Base-by-base conservation (phyloP, 92 coral and sea anemone genomes). In the Anthopleura xanthogrammica region DNA sequence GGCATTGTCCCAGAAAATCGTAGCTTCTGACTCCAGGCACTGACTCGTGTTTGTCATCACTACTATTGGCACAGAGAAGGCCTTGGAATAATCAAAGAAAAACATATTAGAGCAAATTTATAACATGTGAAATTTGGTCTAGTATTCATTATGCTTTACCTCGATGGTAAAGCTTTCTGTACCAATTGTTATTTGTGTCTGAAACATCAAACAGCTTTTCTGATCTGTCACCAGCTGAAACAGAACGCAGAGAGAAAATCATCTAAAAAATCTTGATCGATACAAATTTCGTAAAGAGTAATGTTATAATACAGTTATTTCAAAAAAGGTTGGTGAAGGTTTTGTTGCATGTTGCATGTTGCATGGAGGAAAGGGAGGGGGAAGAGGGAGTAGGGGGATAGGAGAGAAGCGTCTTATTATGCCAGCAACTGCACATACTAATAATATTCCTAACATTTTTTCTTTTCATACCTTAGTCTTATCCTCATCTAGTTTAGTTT, bases 1-100 rank as follows among this genome's bases (percentile, higher is more conserved):
- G 7, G 91, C 91, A 41, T 84, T 79, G 80, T 88, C 91, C 91
- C 91, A 88, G 58, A 88, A 88, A 57, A 84, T 75, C 3, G 91
- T 88, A 2, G 85, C 91, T 80, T 88, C 91, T 10, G 88, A 80
- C 50, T 79, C 91, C 16, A 77, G 77, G 11, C 84, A 79, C 22
- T 88, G 83, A 77, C 80, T 84, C 9, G 85, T 76, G 77, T 88
- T 83, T 16, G 78, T 83, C n/a, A 88, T 77, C 43, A 84, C 85
- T 5, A 83, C 83, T 64, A 88, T 76, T 12, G 91, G 91, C 52
- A 84, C 60, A 11, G 86, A 82, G 42, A 87, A 56, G 66, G 84
- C 76, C 90, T 87, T 50, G 11, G 78, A 75, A 78, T 24, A 64
- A 66, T 12, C 65, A 19, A 54, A 5, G 20, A 77, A 8, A 22